Base-by-base conservation (phyloP, 2,113 vertebrate genomes). In the Lamprologus callipterus region DNA sequence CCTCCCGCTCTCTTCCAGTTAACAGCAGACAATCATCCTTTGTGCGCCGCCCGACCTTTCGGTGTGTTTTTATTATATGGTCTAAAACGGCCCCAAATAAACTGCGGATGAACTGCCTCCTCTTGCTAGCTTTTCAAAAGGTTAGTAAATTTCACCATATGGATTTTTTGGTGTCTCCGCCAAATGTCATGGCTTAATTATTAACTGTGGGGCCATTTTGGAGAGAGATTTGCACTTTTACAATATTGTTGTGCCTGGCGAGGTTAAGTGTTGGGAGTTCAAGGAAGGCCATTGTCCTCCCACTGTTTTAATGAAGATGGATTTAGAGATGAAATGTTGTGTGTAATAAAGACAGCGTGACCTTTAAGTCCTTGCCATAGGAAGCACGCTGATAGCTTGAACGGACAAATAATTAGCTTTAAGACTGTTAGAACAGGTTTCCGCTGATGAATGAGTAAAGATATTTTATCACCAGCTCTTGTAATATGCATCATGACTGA, bases 171-270 rank as follows among this genome's bases (percentile, higher is more conserved):
- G 91, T 94, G 94, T 94, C 91, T 94, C 70, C 85, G 80, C 91
- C 91, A 97, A 97, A 96, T 96, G 95, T 96, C 96, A 96, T 81
- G 87, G 94, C 82, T 96, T 95, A 96, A 96, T 96, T 96, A 96
- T 97, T 96, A 96, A 96, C 95, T 82, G 86, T 75, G 92, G 91
- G 87, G 91, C 85, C 94, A 83, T 95, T 94, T 92, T 90, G 81
- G 89, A 93, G 90, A 88, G 92, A 95, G 94, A 95, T 94, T 96
- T 93, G 86, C 89, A 94, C 91, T 94, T 96, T 95, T 95, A 95
- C 93, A 94, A 95, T 94, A 93, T 94, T 93, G 89, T 88, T 75
- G 83, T 89, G 83, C 91, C 91, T 90, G 92, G 87, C 82, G 92
- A 95, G 94, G 94, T 96, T 95, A 96, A 96, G 95, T 95, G 95